A percentile compares a stretch with the other conserved stretches of the same genome.
Conservation (phyloP, 2,797 vertebrate species). For the Pseudomugil gertrudae region DNA sequence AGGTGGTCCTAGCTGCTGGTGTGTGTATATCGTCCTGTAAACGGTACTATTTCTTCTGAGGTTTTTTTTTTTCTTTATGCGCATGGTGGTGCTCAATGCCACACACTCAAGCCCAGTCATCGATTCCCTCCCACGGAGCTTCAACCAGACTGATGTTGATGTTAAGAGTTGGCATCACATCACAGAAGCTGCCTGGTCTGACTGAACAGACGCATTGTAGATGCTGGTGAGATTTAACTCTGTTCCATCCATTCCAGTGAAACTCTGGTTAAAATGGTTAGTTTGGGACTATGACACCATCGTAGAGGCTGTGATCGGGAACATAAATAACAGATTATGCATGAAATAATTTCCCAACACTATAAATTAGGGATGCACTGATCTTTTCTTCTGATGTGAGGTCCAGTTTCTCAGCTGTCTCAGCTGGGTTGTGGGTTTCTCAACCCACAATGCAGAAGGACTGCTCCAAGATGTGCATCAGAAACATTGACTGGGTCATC, state of each 20-base stretch:
- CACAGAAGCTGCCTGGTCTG: constrained; percentile 44
- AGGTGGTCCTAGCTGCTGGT: constrained; percentile 47
- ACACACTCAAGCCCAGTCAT: constrained; percentile 30
- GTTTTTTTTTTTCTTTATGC: constrained; percentile 45
- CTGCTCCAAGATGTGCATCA: too few species aligned
- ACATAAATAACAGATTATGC: too few species aligned
- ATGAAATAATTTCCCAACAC: too few species aligned
- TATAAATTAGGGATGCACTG: too few species aligned
- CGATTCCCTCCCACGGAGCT: constrained; percentile 52
- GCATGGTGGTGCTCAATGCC: constrained; percentile 29
- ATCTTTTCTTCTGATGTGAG: too few species aligned
- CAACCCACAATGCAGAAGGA: too few species aligned
- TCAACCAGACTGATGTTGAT: constrained; percentile 45
- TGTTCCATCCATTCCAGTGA: constrained; percentile 16
- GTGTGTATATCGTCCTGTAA: constrained; percentile 37
- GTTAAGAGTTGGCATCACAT: constrained; percentile 66
- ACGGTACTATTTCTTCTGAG: constrained; percentile 69
- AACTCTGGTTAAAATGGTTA: constrained; percentile 17
- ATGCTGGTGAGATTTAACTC: constrained; percentile 16
- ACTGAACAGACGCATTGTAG: too few species aligned
- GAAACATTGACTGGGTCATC: too few species aligned
- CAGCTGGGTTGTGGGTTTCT: too few species aligned
- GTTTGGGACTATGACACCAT: too few species aligned
- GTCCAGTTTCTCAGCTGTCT: too few species aligned
- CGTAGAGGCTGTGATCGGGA: too few species aligned